Base-by-base conservation (phyloP, 2,888 invertebrate species). In the Amaurobius ferox region DNA sequence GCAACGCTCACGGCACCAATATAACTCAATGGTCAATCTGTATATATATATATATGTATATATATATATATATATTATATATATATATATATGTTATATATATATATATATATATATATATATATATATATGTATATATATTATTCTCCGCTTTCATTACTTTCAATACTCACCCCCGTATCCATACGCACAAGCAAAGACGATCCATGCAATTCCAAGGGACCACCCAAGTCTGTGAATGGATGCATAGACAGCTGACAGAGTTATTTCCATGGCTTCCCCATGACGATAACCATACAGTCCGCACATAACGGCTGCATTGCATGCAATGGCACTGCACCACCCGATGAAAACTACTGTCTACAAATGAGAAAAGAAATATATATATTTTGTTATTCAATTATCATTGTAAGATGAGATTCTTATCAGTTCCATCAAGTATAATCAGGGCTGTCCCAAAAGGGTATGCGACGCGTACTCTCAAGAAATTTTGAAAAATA, bases 211-310 rank as follows among this genome's bases (percentile, higher is more conserved):
- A 3, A 86, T 73, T 7, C 78, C 79, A 16, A 86, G 23, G 0
- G 85, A 40, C 85, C 85, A 86, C 6, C 39, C 85, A 13, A 61
- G 40, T 32, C 85, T 73, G 26, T 86, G 85, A 7, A 79, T 26
- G 2, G 85, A 48, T 9, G 85, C 85, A 32, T 86, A 86, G 11
- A 79, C 26, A 11, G 85, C 85, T 16, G 85, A 78, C 19, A 79
- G 16, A 7, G 78, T 44, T 5, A 67, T 78, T 32, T 86, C 78
- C 85, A 86, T 86, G 6, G 30, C 2, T 40, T 86, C 68, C 0
- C 85, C 85, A 23, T 86, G 29, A 11, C 62, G 64, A 19, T 86
- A 79, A 1, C 85, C 85, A n/a, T 86, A 86, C 19, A 86, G 29
- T 2, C 85, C 85, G 23, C 85, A 86, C 28, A 86, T 55, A 2